Evolutionary conservation across 2,888 invertebrate genomes (phyloP).

Genomic region (Acanthosepion lycidas): DNA sequence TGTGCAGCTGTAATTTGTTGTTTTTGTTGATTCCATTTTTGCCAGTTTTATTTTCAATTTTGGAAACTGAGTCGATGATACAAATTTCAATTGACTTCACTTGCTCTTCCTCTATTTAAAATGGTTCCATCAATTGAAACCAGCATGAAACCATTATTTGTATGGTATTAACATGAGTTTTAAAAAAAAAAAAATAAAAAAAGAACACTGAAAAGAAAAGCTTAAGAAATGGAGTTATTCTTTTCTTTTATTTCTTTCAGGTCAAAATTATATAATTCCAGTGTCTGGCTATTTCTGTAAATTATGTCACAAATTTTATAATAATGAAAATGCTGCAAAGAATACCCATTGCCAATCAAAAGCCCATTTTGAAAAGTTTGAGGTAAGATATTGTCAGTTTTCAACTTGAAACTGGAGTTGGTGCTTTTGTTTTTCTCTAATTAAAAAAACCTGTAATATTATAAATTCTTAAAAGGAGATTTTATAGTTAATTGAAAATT

Average conservation of each 20-base stretch:
- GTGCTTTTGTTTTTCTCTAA: not conserved
- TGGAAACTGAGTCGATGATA: no score
- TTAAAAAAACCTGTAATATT: not conserved
- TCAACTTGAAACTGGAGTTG: not conserved
- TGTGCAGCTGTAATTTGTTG: no score
- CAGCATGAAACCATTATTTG: no score
- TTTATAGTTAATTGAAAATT: not conserved
- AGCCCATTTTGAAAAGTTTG: constrained; percentile 65
- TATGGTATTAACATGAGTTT: no score
- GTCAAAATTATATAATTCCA: constrained; percentile 66
- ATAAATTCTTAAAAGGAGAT: not conserved
- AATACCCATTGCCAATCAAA: constrained; percentile 65
- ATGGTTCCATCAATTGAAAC: no score
- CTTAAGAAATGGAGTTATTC: not conserved
- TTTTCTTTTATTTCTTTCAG: constrained; percentile 55
- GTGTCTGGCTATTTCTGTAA: constrained; percentile 73
- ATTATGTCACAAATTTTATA: constrained; percentile 73
- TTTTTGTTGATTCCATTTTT: no score
- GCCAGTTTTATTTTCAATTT: no score
- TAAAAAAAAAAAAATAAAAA: no score
- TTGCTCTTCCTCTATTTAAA: no score
- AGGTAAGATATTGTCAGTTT: constrained; percentile 56
- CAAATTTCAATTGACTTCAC: no score
- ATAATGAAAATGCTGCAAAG: constrained; percentile 67
- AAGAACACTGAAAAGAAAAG: no score